Evolutionary conservation across 2,113 vertebrate genomes (phyloP), one percentile per base, ranked within the genome.

Genomic region (Chaetura pelagica): DNA sequence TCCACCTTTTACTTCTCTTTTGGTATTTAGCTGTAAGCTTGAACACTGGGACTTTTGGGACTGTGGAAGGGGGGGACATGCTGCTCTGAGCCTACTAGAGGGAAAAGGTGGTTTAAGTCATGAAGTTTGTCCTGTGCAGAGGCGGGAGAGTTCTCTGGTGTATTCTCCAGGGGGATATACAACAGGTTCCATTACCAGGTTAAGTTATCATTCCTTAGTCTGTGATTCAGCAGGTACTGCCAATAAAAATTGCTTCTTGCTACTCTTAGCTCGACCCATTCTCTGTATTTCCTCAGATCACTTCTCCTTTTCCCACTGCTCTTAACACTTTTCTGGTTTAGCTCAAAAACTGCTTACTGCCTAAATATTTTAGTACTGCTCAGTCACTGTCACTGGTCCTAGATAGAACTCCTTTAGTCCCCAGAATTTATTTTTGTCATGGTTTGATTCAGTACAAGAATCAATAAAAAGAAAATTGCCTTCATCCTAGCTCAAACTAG

Each of bases 341-440:
- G 52, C 69, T 75, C 48, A 81, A 71, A 89, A 87, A 34, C 34
- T 44, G 21, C 18, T 75, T 87, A 61, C 40, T 62, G 87, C 46
- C 58, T 61, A 68, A 91, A 40, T 1, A 4, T 83, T 93, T 91
- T 72, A 90, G 40, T 40, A 44, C 17, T 8, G 32, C 18, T 79
- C 91, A 95, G 95, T 78, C 69, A 27, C 51, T 92, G 71, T 61
- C 71, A 79, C 54, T 76, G 69, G n/a, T 75, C 54, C 52, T 76
- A 76, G 49, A 64, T 82, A 40, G 40, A 8, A 49, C 57, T 82
- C 23, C 51, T 84, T 71, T 68, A 94, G n/a, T 22, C 61, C 29
- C 24, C 24, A 68, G 51, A 54, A 84, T 76, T 85, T 73, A 83
- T 77, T 94, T 42, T 42, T 42, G 40, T 42, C 40, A 42, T 14